Evolutionary conservation across 2,113 vertebrate species (phyloP).

Genomic region (Larimichthys crocea): DNA sequence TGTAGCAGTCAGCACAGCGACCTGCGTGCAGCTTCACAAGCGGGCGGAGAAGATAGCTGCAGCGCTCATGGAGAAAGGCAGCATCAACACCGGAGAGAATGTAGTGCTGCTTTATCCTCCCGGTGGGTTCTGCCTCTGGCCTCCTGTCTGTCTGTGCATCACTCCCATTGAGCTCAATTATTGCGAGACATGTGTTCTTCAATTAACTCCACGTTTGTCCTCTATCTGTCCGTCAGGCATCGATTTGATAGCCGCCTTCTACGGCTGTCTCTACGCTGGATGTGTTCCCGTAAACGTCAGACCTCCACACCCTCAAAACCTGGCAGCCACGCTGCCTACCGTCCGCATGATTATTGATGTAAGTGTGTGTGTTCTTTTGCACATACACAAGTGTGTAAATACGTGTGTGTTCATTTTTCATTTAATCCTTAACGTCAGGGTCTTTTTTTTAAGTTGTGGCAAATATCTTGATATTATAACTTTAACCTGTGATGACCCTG

Average conservation of each 20-base stretch:
- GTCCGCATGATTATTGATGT: slow-evolving; percentile 99
- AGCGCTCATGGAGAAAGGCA: slow-evolving; percentile 93
- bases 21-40: slow-evolving; percentile 96
- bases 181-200: background rate
- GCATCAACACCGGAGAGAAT: slow-evolving; percentile 97
- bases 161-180: background rate
- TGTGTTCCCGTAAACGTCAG: slow-evolving; percentile 96
- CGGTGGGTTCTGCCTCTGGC: slow-evolving; percentile 79
- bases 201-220: background rate
- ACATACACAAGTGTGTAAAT: background rate
- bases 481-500: background rate
- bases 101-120: slow-evolving; percentile 97
- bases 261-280: slow-evolving; percentile 95
- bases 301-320: slow-evolving; percentile 98
- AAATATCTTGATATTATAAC: background rate
- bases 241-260: slow-evolving; percentile 95
- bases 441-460: background rate
- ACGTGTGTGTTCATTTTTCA: background rate
- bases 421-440: background rate
- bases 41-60: slow-evolving; percentile 95
- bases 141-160: background rate
- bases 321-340: slow-evolving; percentile 94
- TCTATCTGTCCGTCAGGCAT: slow-evolving; percentile 84
- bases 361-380: slow-evolving; percentile 68
- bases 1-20: slow-evolving; percentile 91